Evolutionary conservation across 2,797 vertebrate genomes (phyloP).

Genomic region (Periophthalmus magnuspinnatus): DNA sequence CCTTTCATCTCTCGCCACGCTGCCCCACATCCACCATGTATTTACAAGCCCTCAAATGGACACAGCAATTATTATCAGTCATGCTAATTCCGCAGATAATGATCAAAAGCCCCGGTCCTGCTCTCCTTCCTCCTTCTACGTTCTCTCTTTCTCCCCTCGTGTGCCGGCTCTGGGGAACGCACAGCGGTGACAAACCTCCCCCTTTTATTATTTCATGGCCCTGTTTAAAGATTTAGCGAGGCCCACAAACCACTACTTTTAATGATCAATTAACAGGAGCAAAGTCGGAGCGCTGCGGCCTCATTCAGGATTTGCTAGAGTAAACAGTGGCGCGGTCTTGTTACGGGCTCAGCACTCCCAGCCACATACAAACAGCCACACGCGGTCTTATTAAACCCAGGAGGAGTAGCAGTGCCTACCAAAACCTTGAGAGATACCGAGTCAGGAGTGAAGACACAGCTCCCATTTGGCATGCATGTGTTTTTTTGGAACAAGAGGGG

Average conservation of each 20-base stretch:
- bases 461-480: slow-evolving; percentile 63
- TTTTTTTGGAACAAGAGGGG: slow-evolving; percentile 12
- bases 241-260: slow-evolving; percentile 80
- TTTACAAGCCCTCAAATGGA: slow-evolving; percentile 75
- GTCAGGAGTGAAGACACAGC: slow-evolving; percentile 65
- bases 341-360: slow-evolving; percentile 58
- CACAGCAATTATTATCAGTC: slow-evolving; percentile 76
- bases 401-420: slow-evolving; percentile 68
- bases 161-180: slow-evolving; percentile 66
- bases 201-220: slow-evolving; percentile 79
- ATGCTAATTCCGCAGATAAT: slow-evolving; percentile 78
- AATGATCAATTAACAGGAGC: slow-evolving; percentile 85
- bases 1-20: slow-evolving; percentile 65
- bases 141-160: slow-evolving; percentile 27
- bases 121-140: slow-evolving; percentile 50
- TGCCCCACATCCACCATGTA: slow-evolving; percentile 61
- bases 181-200: slow-evolving; percentile 71
- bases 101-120: slow-evolving; percentile 73
- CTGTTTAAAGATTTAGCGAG: slow-evolving; percentile 84
- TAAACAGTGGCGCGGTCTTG: slow-evolving; percentile 73
- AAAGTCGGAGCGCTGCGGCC: slow-evolving; percentile 66
- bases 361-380: slow-evolving; percentile 51
- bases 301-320: slow-evolving; percentile 75
- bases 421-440: slow-evolving; percentile 70
- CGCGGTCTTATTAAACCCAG: slow-evolving; percentile 76